Conservation (phyloP, 1,140 invertebrate genomes). For the Eurosta solidaginis region DNA sequence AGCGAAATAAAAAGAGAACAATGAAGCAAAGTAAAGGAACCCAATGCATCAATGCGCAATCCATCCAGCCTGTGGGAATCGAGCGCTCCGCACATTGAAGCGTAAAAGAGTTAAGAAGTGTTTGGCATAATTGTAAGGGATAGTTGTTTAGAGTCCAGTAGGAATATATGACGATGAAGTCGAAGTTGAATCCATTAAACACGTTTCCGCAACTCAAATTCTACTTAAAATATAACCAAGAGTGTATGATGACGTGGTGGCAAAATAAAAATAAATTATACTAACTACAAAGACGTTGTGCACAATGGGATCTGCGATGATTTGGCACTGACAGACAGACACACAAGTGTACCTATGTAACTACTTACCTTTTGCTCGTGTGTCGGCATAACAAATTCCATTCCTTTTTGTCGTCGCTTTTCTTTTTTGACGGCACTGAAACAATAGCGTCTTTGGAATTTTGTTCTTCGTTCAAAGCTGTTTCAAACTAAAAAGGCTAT, state of each 20-base stretch:
- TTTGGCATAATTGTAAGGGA: background rate
- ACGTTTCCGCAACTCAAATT: background rate
- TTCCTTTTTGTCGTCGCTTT: no score
- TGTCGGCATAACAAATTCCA: background rate
- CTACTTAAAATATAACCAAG: background rate
- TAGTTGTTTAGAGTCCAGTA: background rate
- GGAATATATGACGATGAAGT: background rate
- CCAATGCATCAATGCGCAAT: background rate
- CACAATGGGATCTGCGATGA: background rate
- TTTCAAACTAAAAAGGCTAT: background rate
- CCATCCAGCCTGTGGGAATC: background rate
- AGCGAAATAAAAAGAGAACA: background rate
- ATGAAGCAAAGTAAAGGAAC: no score
- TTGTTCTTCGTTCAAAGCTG: background rate
- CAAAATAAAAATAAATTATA: background rate
- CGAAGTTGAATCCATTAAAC: conserved; percentile 15
- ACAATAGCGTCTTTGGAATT: background rate
- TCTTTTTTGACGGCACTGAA: background rate
- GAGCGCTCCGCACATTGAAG: no score
- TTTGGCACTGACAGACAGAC: background rate
- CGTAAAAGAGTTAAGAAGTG: background rate
- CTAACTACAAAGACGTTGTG: background rate
- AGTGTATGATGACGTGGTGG: background rate
- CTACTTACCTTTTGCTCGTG: background rate
- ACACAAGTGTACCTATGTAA: background rate